Base-by-base conservation (phyloP, 2,797 vertebrate species). In the Scarus forsteni region DNA sequence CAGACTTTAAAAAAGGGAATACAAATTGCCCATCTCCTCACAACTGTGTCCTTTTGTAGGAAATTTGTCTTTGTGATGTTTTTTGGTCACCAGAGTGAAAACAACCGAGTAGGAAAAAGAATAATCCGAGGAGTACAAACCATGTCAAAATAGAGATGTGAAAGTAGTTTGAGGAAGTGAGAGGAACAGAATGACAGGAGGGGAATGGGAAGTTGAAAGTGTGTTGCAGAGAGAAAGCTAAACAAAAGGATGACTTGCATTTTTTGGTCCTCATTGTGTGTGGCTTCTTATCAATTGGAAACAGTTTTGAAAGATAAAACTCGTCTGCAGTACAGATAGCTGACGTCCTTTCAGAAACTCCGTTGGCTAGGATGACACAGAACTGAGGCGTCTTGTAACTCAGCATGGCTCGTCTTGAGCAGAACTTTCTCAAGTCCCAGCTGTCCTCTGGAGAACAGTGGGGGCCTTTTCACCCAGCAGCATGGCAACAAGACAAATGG, bases 201-300 rank as follows among this genome's bases (percentile, higher is more conserved):
- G 13, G 40, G 40, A 57, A 72, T 44, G 60, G 8, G 61, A 76
- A 75, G 77, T 0, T 18, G 2, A 43, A 59, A 18, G 9, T 57
- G 35, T 10, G 2, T 8, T 1, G 18, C n/a, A 58, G 18, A 60
- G 60, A 62, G 46, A 64, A 34, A 60, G 10, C n/a, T 3, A 58
- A 67, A 63, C 43, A 40, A 10, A 70, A 60, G 1, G 5, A 44
- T 13, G 54, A 50, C 45, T 56, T 54, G 11, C 7, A 2, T 43
- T 14, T 1, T 27, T 14, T 8, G 38, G 3, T 57, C 16, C 3
- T 34, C 6, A 7, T 63, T 46, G 46, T 50, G 34, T 13, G 2
- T 10, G 14, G 7, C 46, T 60, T 12, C 16, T 45, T 27, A 18
- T 3, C 43, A 19, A 44, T 18, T 10, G 16, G 6, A 19, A 42